Conservation (phyloP, 2,113 vertebrate species). For the Podarcis muralis region DNA sequence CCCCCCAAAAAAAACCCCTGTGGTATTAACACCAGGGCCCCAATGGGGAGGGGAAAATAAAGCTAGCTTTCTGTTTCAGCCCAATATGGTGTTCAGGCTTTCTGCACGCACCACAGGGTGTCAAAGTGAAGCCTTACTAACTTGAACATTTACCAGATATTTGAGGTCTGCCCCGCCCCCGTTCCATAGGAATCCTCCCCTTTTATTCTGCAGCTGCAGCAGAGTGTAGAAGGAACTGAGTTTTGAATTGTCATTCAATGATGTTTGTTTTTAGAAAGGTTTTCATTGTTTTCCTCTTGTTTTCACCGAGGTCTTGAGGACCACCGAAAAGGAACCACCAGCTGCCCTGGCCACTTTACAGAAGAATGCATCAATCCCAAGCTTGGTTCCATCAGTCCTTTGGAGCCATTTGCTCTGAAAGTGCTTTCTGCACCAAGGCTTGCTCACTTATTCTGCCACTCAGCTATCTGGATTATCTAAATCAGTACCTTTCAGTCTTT, state of each 20-base stretch:
- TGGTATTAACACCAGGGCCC: no score
- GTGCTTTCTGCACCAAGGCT: neutral
- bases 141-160: no score
- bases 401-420: neutral
- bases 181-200: no score
- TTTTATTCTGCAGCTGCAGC: neutral
- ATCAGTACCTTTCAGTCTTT: neutral
- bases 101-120: no score
- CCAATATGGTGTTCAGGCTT: no score
- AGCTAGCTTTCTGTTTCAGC: no score
- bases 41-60: no score
- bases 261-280: neutral
- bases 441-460: no score
- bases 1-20: no score
- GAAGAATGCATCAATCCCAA: neutral
- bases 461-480: neutral
- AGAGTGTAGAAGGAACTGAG: neutral
- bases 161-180: no score
- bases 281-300: neutral
- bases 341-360: neutral
- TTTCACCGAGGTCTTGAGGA: neutral
- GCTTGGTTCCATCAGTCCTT: neutral
- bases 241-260: neutral
- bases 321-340: neutral
- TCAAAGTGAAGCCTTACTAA: no score